phyloP scores from a whole-genome alignment of 2,113 vertebrate species.

The Myotis brandtii region DNA sequence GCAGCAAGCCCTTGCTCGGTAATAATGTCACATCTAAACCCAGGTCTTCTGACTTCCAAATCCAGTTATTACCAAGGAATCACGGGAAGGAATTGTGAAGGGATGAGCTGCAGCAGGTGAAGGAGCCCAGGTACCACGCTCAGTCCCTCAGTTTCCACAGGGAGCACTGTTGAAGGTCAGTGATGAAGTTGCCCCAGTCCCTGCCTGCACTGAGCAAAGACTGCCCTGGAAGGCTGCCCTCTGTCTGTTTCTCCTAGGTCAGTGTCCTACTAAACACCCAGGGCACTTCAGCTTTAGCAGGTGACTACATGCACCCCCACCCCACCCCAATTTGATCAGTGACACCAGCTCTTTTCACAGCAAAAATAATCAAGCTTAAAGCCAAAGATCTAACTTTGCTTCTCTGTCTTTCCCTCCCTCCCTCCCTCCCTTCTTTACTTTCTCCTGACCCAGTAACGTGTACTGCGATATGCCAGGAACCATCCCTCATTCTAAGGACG shows the following conservation, averaged over 20 bases:
- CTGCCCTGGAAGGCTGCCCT: not conserved
- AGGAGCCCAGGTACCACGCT: not conserved
- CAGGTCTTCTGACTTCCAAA: not conserved
- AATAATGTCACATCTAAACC: not conserved
- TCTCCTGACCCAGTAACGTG: not conserved
- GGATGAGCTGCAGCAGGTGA: not conserved
- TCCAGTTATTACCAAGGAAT: not conserved
- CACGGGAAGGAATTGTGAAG: not conserved
- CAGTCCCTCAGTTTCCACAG: not conserved
- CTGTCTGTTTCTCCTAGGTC: not conserved
- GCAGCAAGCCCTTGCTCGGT: not conserved
- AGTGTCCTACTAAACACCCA: not conserved
- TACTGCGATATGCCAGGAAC: not conserved
- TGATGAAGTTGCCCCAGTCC: not conserved
- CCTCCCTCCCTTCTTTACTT: too few species aligned
- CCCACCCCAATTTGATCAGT: not conserved
- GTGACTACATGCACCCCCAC: not conserved
- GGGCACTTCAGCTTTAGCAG: too few species aligned
- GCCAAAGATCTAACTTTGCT: not conserved
- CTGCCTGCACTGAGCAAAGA: not conserved
- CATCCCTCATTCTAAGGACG: not conserved
- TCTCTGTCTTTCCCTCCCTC: not conserved
- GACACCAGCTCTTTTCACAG: not conserved
- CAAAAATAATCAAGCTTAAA: not conserved
- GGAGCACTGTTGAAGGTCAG: not conserved